Evolutionary conservation across 2,888 invertebrate genomes (phyloP).

Genomic region (Conistra vaccinii): DNA sequence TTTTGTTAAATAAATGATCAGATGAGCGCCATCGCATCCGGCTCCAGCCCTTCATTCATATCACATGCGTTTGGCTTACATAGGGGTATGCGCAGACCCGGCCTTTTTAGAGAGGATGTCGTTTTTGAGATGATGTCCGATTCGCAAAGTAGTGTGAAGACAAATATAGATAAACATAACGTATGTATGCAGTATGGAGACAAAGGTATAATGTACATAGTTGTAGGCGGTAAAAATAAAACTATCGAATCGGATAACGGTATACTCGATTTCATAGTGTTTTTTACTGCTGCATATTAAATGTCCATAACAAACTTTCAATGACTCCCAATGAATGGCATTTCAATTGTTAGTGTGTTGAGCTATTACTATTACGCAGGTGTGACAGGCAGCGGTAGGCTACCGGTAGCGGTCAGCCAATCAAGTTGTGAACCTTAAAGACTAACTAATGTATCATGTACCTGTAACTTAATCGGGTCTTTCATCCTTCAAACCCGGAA

Average conservation of each 20-base stretch:
- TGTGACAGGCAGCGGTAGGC: too few species aligned
- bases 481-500: background rate
- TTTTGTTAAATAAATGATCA: conserved; percentile 53
- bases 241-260: too few species aligned
- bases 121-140: background rate
- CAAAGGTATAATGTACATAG: too few species aligned
- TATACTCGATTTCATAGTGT: too few species aligned
- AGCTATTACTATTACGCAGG: too few species aligned
- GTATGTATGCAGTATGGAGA: too few species aligned
- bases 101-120: background rate
- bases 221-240: too few species aligned
- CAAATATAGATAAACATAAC: too few species aligned
- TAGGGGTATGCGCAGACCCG: background rate
- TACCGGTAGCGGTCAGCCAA: background rate
- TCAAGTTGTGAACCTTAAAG: background rate
- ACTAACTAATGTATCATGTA: background rate
- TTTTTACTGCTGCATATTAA: too few species aligned
- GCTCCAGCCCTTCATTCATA: conserved; percentile 40
- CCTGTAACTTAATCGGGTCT: background rate
- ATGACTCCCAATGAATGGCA: too few species aligned
- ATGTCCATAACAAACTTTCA: too few species aligned
- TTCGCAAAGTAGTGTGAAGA: background rate
- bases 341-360: too few species aligned
- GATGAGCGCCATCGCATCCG: conserved; percentile 42
- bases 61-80: conserved; percentile 22